Conservation (phyloP, 2,113 vertebrate species). For the Cochlearius cochlearius region DNA sequence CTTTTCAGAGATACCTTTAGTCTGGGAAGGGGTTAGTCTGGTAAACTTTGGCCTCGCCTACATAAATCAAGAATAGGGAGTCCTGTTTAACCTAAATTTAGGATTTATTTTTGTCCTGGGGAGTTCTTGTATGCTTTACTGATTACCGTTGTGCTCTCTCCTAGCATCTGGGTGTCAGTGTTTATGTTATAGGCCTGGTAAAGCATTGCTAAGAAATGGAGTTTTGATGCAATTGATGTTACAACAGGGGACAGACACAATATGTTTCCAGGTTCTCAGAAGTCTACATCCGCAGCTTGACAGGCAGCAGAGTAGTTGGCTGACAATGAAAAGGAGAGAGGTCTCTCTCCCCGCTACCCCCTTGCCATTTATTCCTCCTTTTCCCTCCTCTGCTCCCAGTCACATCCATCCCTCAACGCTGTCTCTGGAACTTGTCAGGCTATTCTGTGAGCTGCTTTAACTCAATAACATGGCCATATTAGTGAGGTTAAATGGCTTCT, state of each 20-base stretch:
- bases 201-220: neutral
- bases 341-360: neutral
- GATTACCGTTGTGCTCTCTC: neutral
- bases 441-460: conserved; percentile 17
- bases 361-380: neutral
- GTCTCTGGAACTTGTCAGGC: conserved; percentile 44
- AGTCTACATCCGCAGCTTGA: neutral
- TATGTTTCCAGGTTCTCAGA: neutral
- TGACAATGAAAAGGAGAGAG: neutral
- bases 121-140: neutral
- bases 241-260: neutral
- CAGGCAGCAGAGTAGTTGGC: neutral
- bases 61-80: neutral
- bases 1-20: neutral
- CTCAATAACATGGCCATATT: conserved; percentile 32
- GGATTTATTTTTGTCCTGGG: neutral
- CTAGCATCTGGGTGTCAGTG: neutral
- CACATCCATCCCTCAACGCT: neutral
- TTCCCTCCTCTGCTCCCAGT: neutral
- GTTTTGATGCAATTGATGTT: neutral
- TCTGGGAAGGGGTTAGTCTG: neutral
- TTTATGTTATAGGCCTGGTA: neutral
- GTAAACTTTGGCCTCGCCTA: neutral
- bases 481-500: conserved; percentile 21
- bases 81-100: neutral